A percentile compares a stretch with the other conserved stretches of the same genome.
These are phyloP conservation scores for Neotoxoptera formosana DNA, from an alignment of 1,140 invertebrate species.

Conservation along the genomic window DNA sequence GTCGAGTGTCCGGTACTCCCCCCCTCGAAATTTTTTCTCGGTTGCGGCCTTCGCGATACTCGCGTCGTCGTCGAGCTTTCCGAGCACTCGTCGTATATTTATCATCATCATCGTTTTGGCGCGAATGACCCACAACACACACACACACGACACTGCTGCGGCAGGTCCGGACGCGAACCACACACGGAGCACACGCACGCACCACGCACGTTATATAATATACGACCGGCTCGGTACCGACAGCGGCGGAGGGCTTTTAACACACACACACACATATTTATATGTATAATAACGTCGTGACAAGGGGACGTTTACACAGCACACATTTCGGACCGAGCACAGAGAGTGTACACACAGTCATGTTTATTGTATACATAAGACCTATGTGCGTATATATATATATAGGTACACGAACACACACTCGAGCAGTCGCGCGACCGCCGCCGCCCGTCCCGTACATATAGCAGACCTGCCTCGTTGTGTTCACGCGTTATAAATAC, in stretches of 20 bases:
- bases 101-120: neutral
- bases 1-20: too few species aligned
- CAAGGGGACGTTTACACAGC: constrained; percentile 5
- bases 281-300: neutral
- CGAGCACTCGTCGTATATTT: neutral
- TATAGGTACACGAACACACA: neutral
- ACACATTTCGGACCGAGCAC: constrained; percentile 19
- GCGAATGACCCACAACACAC: neutral
- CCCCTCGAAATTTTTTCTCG: too few species aligned
- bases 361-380: neutral
- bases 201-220: neutral
- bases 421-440: neutral
- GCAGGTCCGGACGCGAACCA: neutral
- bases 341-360: constrained; percentile 14
- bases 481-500: neutral
- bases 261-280: neutral
- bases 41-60: neutral
- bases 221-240: neutral
- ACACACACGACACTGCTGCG: neutral
- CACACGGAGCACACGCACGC: constrained; percentile 7
- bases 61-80: neutral
- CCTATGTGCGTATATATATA: too few species aligned
- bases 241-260: neutral
- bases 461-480: neutral
- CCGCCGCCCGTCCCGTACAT: neutral